phyloP scores from a whole-genome alignment of 1,140 invertebrate species.

The Gryon sp. region DNA sequence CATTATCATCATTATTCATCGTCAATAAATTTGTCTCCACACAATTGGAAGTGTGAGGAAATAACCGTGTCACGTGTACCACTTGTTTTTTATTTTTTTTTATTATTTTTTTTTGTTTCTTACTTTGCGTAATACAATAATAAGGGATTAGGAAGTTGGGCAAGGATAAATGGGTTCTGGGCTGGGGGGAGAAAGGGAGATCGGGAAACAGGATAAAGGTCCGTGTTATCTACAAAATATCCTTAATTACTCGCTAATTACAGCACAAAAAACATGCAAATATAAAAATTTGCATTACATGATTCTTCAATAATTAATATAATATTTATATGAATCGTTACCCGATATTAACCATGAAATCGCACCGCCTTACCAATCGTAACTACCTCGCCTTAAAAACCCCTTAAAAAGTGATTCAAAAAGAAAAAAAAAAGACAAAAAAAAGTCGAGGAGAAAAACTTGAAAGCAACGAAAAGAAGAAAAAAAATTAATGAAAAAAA shows the following conservation, averaged over 20 bases:
- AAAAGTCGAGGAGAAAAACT: background rate
- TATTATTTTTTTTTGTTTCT: slow-evolving; percentile 11
- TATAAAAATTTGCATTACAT: slow-evolving; percentile 79
- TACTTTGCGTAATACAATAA: slow-evolving; percentile 42
- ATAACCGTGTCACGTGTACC: slow-evolving; percentile 33
- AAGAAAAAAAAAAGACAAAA: slow-evolving; percentile 1
- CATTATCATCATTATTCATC: slow-evolving; percentile 66
- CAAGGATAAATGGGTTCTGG: no score
- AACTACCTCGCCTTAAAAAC: slow-evolving; percentile 31
- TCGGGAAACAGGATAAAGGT: slow-evolving; percentile 15
- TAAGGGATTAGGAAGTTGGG: background rate
- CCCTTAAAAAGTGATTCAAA: slow-evolving; percentile 1
- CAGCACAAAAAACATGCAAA: slow-evolving; percentile 79
- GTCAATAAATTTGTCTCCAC: slow-evolving; percentile 36
- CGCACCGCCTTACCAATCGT: slow-evolving; percentile 39
- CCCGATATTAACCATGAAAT: slow-evolving; percentile 66
- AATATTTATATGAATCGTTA: slow-evolving; percentile 77
- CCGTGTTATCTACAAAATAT: slow-evolving; percentile 78
- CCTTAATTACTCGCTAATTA: slow-evolving; percentile 79
- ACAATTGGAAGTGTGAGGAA: slow-evolving; percentile 34
- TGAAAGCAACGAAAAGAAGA: background rate
- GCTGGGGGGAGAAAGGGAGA: slow-evolving; percentile 3
- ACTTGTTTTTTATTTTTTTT: background rate
- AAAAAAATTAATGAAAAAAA: background rate
- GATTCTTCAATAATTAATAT: slow-evolving; percentile 70